These are phyloP conservation scores for Melanostoma scalare DNA, from an alignment of 2,888 invertebrate species.

Conservation along the genomic window DNA sequence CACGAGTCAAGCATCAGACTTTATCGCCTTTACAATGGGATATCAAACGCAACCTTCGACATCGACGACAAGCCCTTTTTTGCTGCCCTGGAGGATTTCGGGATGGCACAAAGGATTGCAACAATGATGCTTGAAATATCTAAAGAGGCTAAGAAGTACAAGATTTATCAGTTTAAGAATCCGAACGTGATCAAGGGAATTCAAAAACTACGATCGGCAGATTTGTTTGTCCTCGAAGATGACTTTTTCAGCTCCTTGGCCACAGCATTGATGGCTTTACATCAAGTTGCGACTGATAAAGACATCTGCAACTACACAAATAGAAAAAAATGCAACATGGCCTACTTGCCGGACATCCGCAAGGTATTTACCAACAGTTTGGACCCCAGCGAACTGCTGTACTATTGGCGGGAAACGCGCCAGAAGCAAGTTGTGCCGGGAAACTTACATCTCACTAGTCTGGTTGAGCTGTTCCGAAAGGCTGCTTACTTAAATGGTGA, in stretches of 20 bases:
- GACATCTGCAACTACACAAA: conserved; percentile 82
- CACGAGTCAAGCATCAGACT: conserved; percentile 77
- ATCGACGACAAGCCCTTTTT: conserved; percentile 78
- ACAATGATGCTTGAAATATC: conserved; percentile 78
- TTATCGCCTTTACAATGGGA: conserved; percentile 77
- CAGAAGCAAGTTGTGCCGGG: conserved; percentile 82
- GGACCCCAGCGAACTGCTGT: conserved; percentile 87
- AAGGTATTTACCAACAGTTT: conserved; percentile 77
- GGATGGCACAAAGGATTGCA: conserved; percentile 77
- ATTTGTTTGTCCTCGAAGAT: conserved; percentile 79
- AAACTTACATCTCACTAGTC: conserved; percentile 83
- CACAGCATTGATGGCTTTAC: conserved; percentile 76
- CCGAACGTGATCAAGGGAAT: conserved; percentile 76
- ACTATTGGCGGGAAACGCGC: conserved; percentile 90
- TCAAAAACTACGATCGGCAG: conserved; percentile 76
- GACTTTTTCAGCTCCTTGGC: conserved; percentile 78
- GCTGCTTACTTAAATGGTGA: conserved; percentile 86
- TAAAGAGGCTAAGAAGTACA: conserved; percentile 84
- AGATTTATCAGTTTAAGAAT: conserved; percentile 74
- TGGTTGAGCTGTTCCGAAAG: conserved; percentile 86
- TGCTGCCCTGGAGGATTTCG: conserved; percentile 76
- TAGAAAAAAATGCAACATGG: conserved; percentile 72
- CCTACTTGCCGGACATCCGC: conserved; percentile 77
- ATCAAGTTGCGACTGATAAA: conserved; percentile 80
- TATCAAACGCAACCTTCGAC: conserved; percentile 78